These are phyloP conservation scores for Megalurothrips usitatus DNA, from an alignment of 2,888 invertebrate species.

Conservation along the genomic window DNA sequence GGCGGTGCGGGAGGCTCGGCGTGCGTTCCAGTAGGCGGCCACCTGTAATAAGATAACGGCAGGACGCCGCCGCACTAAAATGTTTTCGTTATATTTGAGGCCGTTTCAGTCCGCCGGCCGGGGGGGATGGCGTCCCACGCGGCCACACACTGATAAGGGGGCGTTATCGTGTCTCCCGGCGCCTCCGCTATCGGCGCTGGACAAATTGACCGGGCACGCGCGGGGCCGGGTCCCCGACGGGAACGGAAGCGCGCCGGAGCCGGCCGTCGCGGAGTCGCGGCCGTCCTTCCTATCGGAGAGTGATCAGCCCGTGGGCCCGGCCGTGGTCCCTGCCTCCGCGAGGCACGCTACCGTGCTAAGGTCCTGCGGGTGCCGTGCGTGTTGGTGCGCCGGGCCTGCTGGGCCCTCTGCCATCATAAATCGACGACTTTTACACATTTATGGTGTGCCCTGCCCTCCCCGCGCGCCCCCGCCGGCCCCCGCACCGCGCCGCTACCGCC, in stretches of 20 bases:
- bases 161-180: constrained; percentile 4
- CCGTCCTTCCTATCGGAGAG: not conserved
- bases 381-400: not conserved
- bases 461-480: too few relatives aligned
- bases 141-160: not conserved
- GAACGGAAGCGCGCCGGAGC: not conserved
- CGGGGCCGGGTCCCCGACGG: not conserved
- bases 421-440: constrained; percentile 21
- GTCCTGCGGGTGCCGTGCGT: not conserved
- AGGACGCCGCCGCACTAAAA: not conserved
- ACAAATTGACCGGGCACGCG: constrained; percentile 1
- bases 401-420: not conserved
- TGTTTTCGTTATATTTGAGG: not conserved
- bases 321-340: not conserved
- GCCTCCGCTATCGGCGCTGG: not conserved
- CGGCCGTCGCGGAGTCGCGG: too few relatives aligned
- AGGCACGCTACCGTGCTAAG: too few relatives aligned
- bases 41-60: constrained; percentile 13
- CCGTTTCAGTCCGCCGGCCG: not conserved
- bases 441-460: not conserved
- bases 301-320: not conserved
- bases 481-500: not conserved
- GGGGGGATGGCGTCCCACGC: not conserved
- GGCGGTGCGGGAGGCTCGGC: too few relatives aligned
- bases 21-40: constrained; percentile 6